Percentiles rank a stretch among this genome's conserved stretches.
Evolutionary conservation across 2,888 invertebrate species (phyloP).

Genomic region (Netelia melanura): DNA sequence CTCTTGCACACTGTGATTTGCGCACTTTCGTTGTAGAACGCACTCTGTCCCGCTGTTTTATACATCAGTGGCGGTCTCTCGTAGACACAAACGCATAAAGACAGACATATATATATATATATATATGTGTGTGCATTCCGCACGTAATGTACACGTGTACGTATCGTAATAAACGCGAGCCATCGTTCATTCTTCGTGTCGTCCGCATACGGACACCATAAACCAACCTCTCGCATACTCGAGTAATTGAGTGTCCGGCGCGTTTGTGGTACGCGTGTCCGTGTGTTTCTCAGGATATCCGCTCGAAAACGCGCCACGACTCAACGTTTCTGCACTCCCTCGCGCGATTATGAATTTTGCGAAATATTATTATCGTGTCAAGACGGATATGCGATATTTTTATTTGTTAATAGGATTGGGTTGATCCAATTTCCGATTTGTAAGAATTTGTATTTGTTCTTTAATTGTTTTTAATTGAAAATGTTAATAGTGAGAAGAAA

Average conservation of each 20-base stretch:
- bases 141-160: conserved; percentile 46
- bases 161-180: conserved; percentile 11
- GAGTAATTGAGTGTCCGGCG: conserved; percentile 63
- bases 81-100: conserved; percentile 1
- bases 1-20: conserved; percentile 81
- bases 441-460: too few relatives aligned
- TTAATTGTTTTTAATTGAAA: background rate
- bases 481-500: too few relatives aligned
- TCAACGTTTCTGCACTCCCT: background rate
- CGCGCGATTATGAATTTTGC: conserved; percentile 25
- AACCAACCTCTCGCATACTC: conserved; percentile 54
- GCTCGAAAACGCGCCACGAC: conserved; percentile 46
- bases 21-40: conserved; percentile 76
- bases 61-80: conserved; percentile 41
- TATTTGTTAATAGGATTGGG: too few relatives aligned
- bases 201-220: conserved; percentile 56
- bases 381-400: background rate
- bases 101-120: background rate
- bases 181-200: conserved; percentile 62
- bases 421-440: too few relatives aligned
- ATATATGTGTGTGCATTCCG: conserved; percentile 50
- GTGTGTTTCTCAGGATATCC: conserved; percentile 65
- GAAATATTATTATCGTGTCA: conserved; percentile 25
- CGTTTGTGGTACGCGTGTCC: background rate
- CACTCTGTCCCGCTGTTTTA: conserved; percentile 64